These are phyloP conservation scores for Origma solitaria DNA, from an alignment of 2,113 vertebrate species.

Conservation along the genomic window DNA sequence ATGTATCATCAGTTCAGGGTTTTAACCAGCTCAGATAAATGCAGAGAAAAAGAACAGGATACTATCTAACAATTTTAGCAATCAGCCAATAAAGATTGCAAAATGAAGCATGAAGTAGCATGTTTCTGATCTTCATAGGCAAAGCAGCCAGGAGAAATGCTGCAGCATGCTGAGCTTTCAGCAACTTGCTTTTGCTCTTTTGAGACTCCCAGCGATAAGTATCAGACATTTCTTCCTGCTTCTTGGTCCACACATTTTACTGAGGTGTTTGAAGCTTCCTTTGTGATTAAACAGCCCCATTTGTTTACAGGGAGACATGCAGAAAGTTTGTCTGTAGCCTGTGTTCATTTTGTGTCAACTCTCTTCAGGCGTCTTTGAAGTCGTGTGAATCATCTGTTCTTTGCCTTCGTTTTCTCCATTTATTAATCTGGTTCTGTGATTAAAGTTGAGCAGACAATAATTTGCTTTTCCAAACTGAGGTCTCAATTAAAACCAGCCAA, in stretches of 20 bases:
- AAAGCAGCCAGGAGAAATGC: background rate
- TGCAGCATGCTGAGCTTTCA: background rate
- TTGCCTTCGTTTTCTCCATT: background rate
- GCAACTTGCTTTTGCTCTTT: background rate
- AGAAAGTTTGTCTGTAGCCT: background rate
- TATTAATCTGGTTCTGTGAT: background rate
- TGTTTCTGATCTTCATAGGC: background rate
- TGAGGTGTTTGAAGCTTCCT: background rate
- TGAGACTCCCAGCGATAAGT: background rate
- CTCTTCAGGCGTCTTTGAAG: background rate
- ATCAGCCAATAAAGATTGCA: background rate
- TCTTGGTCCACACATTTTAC: background rate
- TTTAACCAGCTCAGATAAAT: background rate
- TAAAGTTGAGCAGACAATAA: background rate
- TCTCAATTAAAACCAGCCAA: background rate
- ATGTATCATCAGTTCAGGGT: background rate
- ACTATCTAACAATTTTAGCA: background rate
- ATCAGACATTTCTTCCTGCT: background rate
- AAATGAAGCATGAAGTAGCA: background rate
- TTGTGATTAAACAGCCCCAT: background rate
- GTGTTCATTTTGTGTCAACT: background rate
- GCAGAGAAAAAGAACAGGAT: background rate
- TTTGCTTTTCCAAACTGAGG: background rate
- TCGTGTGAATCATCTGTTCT: background rate
- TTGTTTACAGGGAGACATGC: background rate